These are phyloP conservation scores for Mellilla xanthometata DNA, from an alignment of 2,888 invertebrate species.

Conservation along the genomic window DNA sequence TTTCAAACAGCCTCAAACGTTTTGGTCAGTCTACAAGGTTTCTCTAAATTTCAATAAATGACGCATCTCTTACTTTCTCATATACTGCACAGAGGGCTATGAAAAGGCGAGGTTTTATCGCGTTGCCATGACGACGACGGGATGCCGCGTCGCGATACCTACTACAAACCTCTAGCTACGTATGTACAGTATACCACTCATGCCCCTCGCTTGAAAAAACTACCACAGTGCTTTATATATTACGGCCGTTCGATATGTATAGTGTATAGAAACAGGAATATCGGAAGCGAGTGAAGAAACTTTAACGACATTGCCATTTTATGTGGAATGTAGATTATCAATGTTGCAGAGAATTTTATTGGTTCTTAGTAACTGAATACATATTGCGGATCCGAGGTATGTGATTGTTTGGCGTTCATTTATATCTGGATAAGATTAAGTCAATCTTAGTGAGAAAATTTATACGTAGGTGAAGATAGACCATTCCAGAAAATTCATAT, in stretches of 20 bases:
- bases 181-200: slow-evolving; percentile 7
- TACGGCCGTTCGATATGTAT: slow-evolving; percentile 53
- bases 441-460: too few relatives aligned
- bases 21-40: too few relatives aligned
- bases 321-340: slow-evolving; percentile 22
- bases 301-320: slow-evolving; percentile 30
- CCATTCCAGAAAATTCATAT: too few relatives aligned
- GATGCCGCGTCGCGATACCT: slow-evolving; percentile 73
- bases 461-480: too few relatives aligned
- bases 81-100: slow-evolving; percentile 69
- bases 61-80: slow-evolving; percentile 31
- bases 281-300: slow-evolving; percentile 36
- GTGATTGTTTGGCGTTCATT: too few relatives aligned
- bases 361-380: not conserved
- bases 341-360: slow-evolving; percentile 4
- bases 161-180: slow-evolving; percentile 9
- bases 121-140: slow-evolving; percentile 75
- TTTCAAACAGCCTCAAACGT: too few relatives aligned
- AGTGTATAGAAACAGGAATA: slow-evolving; percentile 35
- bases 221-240: slow-evolving; percentile 65
- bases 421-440: too few relatives aligned
- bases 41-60: too few relatives aligned
- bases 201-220: slow-evolving; percentile 64
- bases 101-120: slow-evolving; percentile 82
- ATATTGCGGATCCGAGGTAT: too few relatives aligned